Conservation (phyloP, 2,797 vertebrate genomes). For the Falco novaeseelandiae region DNA sequence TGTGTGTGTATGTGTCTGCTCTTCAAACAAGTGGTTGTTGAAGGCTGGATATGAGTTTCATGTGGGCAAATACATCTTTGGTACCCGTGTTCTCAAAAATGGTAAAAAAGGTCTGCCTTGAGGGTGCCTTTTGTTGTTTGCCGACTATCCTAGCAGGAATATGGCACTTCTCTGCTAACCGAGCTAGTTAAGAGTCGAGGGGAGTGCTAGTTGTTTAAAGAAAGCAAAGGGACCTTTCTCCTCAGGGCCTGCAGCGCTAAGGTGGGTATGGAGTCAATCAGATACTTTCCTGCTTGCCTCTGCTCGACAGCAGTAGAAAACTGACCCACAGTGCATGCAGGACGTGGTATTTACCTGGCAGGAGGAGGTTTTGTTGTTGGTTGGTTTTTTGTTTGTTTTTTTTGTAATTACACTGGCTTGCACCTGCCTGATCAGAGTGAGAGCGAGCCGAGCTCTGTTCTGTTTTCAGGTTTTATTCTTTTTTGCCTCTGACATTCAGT, state of each 20-base stretch:
- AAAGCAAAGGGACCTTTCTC: neutral
- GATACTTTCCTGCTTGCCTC: neutral
- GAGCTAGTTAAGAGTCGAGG: neutral
- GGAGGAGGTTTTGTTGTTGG: neutral
- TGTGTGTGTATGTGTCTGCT: neutral
- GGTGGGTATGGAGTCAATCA: neutral
- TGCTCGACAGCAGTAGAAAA: neutral
- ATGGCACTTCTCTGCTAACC: neutral
- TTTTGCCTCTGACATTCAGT: neutral
- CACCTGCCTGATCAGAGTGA: neutral
- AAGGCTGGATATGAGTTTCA: neutral
- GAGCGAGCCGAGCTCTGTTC: neutral
- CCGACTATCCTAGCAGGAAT: neutral
- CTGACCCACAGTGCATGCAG: neutral
- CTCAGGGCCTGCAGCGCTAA: neutral
- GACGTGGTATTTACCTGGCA: rapidly evolving
- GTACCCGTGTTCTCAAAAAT: neutral
- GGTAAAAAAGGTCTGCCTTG: neutral
- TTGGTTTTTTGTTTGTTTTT: no score
- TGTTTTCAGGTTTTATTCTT: neutral
- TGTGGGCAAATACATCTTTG: neutral
- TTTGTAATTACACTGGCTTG: neutral
- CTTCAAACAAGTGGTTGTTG: neutral
- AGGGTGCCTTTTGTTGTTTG: rapidly evolving
- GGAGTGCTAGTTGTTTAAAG: neutral